Percentiles rank a stretch among this genome's conserved stretches.
Conservation (phyloP, 2,797 vertebrate species). For the Amphiprion clarkii region DNA sequence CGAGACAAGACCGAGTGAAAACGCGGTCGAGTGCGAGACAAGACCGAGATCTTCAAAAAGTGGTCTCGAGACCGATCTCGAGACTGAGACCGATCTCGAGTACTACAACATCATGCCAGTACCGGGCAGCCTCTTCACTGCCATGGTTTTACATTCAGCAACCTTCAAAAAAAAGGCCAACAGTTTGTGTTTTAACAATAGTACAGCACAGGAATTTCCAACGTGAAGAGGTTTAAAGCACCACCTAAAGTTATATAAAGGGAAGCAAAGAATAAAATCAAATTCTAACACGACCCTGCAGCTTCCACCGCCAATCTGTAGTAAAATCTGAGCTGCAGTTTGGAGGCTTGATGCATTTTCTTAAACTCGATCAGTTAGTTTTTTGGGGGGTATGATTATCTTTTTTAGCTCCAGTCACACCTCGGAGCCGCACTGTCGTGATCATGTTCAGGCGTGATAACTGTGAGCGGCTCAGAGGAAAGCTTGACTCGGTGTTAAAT, state of each 20-base stretch:
- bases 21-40: too few relatives aligned
- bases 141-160: too few relatives aligned
- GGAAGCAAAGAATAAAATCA: too few relatives aligned
- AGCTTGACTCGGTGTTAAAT: conserved; percentile 1
- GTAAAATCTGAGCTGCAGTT: neutral
- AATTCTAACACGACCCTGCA: neutral
- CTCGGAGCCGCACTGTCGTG: neutral
- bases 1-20: too few relatives aligned
- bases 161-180: too few relatives aligned
- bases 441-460: conserved; percentile 6
- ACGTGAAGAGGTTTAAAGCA: neutral
- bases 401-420: neutral
- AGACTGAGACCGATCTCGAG: too few relatives aligned
- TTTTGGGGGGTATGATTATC: neutral
- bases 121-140: too few relatives aligned
- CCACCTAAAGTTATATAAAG: neutral
- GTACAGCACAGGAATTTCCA: too few relatives aligned
- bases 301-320: neutral
- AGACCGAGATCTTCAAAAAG: too few relatives aligned
- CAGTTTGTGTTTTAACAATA: too few relatives aligned
- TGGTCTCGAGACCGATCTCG: too few relatives aligned
- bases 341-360: neutral
- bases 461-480: conserved; percentile 3
- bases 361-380: neutral
- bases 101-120: too few relatives aligned